phyloP scores from a whole-genome alignment of 2,888 invertebrate genomes.

The Dorcus parallelipipedus region DNA sequence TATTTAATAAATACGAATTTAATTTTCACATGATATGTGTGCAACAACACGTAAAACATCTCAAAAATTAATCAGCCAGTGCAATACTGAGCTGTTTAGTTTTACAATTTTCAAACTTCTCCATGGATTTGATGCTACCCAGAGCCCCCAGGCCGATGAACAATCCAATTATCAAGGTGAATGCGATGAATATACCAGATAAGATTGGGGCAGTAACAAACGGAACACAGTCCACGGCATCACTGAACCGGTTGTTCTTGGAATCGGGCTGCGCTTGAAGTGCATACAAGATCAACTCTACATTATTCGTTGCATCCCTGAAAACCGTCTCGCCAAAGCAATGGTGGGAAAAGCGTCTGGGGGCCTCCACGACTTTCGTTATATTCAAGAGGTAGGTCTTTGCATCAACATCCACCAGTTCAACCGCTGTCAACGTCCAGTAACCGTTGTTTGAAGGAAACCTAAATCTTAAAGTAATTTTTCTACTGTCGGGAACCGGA shows the following conservation, averaged over 20 bases:
- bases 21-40: too few relatives aligned
- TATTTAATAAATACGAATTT: too few relatives aligned
- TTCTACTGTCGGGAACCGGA: slow-evolving; percentile 33
- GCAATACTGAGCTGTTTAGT: slow-evolving; percentile 68
- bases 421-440: slow-evolving; percentile 41
- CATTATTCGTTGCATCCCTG: slow-evolving; percentile 34
- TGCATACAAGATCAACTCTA: slow-evolving; percentile 40
- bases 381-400: slow-evolving; percentile 13
- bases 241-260: slow-evolving; percentile 48
- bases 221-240: slow-evolving; percentile 67
- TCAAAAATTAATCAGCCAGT: slow-evolving; percentile 38
- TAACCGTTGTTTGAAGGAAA: slow-evolving; percentile 40
- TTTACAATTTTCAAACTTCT: slow-evolving; percentile 79
- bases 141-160: slow-evolving; percentile 67
- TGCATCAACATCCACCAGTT: slow-evolving; percentile 27
- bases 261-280: slow-evolving; percentile 51
- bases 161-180: slow-evolving; percentile 61
- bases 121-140: slow-evolving; percentile 73
- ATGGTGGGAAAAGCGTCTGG: slow-evolving; percentile 50
- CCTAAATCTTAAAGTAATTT: slow-evolving; percentile 41
- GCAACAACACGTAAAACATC: too few relatives aligned
- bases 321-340: slow-evolving; percentile 43
- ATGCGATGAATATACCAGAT: slow-evolving; percentile 66
- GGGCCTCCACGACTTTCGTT: slow-evolving; percentile 28
- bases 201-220: slow-evolving; percentile 74